Evolutionary conservation across 2,888 invertebrate species (phyloP), one percentile per base, ranked within the genome.

Genomic region (Noctuana brunneofusca): DNA sequence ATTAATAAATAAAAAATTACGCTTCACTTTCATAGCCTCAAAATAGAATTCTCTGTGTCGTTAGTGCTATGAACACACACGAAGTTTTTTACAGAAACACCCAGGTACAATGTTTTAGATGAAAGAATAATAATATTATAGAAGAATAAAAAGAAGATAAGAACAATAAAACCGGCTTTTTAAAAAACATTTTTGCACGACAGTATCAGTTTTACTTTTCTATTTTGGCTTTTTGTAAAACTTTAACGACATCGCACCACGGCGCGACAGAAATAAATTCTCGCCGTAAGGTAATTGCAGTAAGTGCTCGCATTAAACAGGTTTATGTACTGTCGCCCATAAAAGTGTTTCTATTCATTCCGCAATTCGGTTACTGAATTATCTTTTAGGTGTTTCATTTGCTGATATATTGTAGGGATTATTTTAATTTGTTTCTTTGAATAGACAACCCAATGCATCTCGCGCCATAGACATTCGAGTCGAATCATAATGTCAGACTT

Each of bases 211-310:
- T 48, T 64, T 11, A 41, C 8, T 41, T 49, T 48, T 35, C 32
- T 54, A 62, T 55, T 55, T 46, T 16, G 30, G 43, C 43, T 52
- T 53, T 59, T 59, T 53, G 16, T 50, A 59, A 53, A 53, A 46
- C 38, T 60, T 60, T 54, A 48, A 60, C 48, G 60, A 62, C 48
- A 27, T 62, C 54, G 38, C 54, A 60, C 60, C 24, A 32, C 20
- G 24, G 48, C 46, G 48, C 54, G 35, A 53, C 53, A n/a, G 53
- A 54, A 60, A 60, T 60, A 60, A 60, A 60, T 60, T 60, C 48
- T 53, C 24, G 38, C 54, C 54, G 48, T 49, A 54, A 48, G 53
- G 59, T 60, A 54, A 54, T 60, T 57, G 43, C 53, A 46, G 52
- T 46, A 53, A 53, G 46, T 53, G 53, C 59, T 43, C 18, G 43